These are phyloP conservation scores for Habroteleia sp. DNA, from an alignment of 2,888 invertebrate genomes.

Conservation along the genomic window DNA sequence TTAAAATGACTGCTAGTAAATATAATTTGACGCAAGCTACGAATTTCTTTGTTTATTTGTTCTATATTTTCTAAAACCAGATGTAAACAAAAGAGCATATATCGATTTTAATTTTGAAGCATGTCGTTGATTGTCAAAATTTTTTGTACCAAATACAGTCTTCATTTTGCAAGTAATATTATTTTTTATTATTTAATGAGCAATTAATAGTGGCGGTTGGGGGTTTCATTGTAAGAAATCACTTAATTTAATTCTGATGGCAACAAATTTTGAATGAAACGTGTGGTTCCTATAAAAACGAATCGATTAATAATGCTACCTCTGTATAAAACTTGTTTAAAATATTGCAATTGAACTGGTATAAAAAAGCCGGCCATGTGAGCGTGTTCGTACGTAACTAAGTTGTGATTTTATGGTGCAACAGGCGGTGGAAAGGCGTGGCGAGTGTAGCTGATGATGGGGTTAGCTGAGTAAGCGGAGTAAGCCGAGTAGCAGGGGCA, in stretches of 20 bases:
- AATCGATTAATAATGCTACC: background rate
- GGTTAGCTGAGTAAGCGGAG: slow-evolving; percentile 80
- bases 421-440: slow-evolving; percentile 81
- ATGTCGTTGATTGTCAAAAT: too few species aligned
- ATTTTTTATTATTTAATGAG: too few species aligned
- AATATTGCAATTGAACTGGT: slow-evolving; percentile 3
- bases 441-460: slow-evolving; percentile 80
- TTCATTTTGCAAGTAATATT: too few species aligned
- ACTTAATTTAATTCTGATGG: too few species aligned
- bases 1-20: background rate
- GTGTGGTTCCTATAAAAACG: background rate
- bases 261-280: too few species aligned
- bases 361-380: slow-evolving; percentile 69
- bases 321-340: background rate
- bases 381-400: slow-evolving; percentile 74
- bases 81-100: too few species aligned
- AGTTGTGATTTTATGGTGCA: slow-evolving; percentile 81
- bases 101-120: too few species aligned
- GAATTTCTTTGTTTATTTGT: background rate
- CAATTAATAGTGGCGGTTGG: too few species aligned
- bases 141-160: too few species aligned
- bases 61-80: background rate
- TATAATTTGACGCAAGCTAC: background rate
- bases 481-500: slow-evolving; percentile 79
- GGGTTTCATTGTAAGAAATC: too few species aligned